Evolutionary conservation across 2,888 invertebrate genomes (phyloP).

Genomic region (Sinotaia quadrata): DNA sequence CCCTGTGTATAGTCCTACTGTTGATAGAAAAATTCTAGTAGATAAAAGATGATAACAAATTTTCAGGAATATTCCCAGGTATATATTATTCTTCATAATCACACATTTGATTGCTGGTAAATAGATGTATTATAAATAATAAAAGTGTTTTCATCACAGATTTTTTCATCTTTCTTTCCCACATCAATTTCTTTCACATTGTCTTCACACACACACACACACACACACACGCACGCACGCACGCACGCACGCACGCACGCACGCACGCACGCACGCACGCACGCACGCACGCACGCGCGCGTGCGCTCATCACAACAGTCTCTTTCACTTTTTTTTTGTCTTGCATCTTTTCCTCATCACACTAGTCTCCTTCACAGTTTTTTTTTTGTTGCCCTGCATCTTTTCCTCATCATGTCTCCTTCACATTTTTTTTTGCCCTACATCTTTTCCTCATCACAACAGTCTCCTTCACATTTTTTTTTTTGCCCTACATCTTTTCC

Average conservation of each 20-base stretch:
- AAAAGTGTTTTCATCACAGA: no score
- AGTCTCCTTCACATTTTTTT: slow-evolving; percentile 2
- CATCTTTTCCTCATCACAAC: background rate
- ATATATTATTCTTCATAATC: no score
- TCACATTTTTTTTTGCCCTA: slow-evolving; percentile 1
- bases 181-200: no score
- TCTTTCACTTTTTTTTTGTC: slow-evolving; percentile 14
- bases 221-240: slow-evolving; percentile 6
- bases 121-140: no score
- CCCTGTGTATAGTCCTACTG: no score
- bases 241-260: background rate
- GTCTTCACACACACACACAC: no score
- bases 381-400: background rate
- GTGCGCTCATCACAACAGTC: background rate
- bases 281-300: background rate
- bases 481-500: no score
- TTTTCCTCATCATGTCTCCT: background rate
- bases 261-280: background rate
- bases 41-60: no score
- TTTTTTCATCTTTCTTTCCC: no score
- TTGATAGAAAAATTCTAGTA: no score
- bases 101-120: no score
- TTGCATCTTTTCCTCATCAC: slow-evolving; percentile 24
- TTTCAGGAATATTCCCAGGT: no score
- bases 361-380: slow-evolving; percentile 21